Evolutionary conservation across 2,888 invertebrate genomes (phyloP), one percentile per base, ranked within the genome.

Genomic region (Eugnorisma glareosa): DNA sequence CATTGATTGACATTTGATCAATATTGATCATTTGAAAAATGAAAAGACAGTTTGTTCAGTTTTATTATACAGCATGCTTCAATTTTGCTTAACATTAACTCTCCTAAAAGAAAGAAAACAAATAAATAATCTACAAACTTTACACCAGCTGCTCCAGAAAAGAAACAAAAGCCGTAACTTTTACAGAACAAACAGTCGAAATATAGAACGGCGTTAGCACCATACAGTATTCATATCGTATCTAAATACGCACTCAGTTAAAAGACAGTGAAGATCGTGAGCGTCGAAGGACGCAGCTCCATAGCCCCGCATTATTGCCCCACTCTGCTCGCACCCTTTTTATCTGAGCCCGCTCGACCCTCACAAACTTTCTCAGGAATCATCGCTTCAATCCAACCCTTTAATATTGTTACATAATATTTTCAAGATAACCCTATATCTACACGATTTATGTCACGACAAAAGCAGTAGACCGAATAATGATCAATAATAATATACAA

Each of bases 261-360:
- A 86, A 81, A 77, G 70, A 73, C 84, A 90, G 89, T 89, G 77
- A 87, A 87, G 81, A 85, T 81, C 64, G 77, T 75, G 43, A 82
- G 64, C 73, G 59, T 37, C 59, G 64, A 63, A 76, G 81, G 67
- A 78, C 77, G 70, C 43, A 11, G 89, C 91, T 91, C 93, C 94
- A 92, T 91, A 90, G 89, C 86, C 89, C 89, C 86, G 83, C 91
- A 90, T 94, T 94, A 94, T 93, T 92, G 91, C 89, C 91, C 91
- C 91, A 90, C 91, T 92, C 90, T 85, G 86, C 81, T 78, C 88
- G 89, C 91, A 94, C 94, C 96, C 95, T 94, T 96, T 95, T 95
- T 95, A 95, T 94, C 93, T 89, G 86, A 82, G 86, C 90, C 90
- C 91, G 87, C 86, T 91, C 92, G 92, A 94, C 95, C 95, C 94